Percentiles rank a stretch among this genome's conserved stretches.
Conservation (phyloP, 2,113 vertebrate species). For the Macquaria ambigua region DNA sequence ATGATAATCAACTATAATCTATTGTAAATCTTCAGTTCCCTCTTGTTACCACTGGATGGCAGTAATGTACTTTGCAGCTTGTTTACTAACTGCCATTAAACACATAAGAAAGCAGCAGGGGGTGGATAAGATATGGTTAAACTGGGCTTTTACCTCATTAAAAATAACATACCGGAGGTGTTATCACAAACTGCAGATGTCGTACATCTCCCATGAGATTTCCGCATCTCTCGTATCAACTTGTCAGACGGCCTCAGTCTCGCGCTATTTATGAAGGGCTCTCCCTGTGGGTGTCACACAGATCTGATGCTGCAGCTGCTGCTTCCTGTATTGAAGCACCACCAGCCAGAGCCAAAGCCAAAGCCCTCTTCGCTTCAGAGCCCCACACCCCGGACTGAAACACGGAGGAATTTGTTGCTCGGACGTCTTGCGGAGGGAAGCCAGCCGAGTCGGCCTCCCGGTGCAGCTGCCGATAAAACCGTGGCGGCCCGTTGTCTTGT, state of each 20-base stretch:
- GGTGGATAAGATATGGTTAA: neutral
- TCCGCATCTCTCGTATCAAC: neutral
- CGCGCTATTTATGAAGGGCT: constrained; percentile 63
- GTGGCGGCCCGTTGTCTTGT: constrained; percentile 10
- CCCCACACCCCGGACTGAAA: constrained; percentile 26
- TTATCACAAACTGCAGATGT: neutral
- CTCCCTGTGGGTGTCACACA: constrained; percentile 66
- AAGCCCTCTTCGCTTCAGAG: constrained; percentile 37
- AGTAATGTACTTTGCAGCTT: constrained; percentile 23
- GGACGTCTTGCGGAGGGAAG: constrained; percentile 25
- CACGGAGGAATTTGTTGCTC: constrained; percentile 18
- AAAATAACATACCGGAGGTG: neutral
- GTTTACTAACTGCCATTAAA: constrained; percentile 28
- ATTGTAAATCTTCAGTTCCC: neutral
- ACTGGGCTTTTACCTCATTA: neutral
- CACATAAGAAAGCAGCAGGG: constrained; percentile 26
- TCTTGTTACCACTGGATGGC: constrained; percentile 29
- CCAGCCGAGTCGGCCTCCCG: constrained; percentile 18
- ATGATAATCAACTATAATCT: neutral
- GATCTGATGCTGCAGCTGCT: constrained; percentile 72
- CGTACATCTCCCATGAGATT: neutral
- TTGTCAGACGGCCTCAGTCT: constrained; percentile 43
- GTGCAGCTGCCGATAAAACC: constrained; percentile 30
- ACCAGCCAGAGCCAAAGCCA: constrained; percentile 14
- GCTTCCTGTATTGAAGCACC: constrained; percentile 78